Evolutionary conservation across 2,113 vertebrate species (phyloP), one percentile per base, ranked within the genome.

Genomic region (Australoheros scitulus): DNA sequence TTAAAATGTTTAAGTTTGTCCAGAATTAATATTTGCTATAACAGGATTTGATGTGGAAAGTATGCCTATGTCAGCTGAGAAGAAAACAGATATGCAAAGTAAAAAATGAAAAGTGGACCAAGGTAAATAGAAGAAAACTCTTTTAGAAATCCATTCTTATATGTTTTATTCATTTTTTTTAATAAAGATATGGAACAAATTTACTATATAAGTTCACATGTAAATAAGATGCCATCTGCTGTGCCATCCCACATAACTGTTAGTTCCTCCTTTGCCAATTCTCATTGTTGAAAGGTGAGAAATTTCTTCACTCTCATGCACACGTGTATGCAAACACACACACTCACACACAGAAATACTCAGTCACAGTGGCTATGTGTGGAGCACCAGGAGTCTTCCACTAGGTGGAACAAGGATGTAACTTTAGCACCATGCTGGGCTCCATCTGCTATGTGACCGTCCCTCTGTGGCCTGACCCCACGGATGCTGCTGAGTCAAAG

Each of bases 251-350:
- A 63, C 79, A 76, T 87, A 87, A 88, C 80, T 87, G 82, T 52
- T 56, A 47, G 59, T 15, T 87, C 50, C 32, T 85, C 74, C 78
- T 84, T 57, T 82, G 87, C 86, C 88, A 90, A 9, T 81, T 81
- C 61, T 81, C 82, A 75, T 85, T 83, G 58, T 84, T 47, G 64
- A 89, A 86, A 89, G 91, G 92, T 92, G 88, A 90, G 88, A 93
- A 92, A 64, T 52, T 60, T 65, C 63, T 75, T 61, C 83, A 17
- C 38, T 47, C 63, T 68, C 1, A 1, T 68, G 38, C 63, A 68
- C 26, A 68, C 0, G 6, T 5, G 14, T 3, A 0, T 34, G 41
- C 36, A 6, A 14, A 47, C 0, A 68, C 64, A 26, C 36, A 15
- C 55, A 11, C 52, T 9, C 20, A 50, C 80, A 64, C 26, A 18